Evolutionary conservation across 2,888 invertebrate genomes (phyloP), one percentile per base, ranked within the genome.

Genomic region (Lochmaea capreae): DNA sequence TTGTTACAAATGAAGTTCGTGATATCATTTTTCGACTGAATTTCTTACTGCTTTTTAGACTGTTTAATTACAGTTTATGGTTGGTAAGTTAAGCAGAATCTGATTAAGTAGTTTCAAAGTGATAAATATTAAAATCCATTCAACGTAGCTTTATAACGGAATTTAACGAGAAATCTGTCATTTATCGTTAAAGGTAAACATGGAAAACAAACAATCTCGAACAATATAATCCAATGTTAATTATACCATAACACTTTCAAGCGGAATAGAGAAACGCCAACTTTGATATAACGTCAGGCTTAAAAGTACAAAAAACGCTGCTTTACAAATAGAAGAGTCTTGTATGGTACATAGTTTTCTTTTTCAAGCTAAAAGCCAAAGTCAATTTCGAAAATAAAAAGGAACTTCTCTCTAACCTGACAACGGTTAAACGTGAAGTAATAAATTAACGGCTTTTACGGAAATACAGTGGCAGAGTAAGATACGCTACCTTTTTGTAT

Each of bases 211-310:
- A 67, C 67, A 66, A 72, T 61, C 62, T 72, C 57, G 52, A 72
- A 67, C 72, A 62, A 67, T 67, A 54, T 72, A 54, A 72, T 67
- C 67, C 67, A 52, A 62, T 67, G 67, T 67, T 72, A 67, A 72
- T 72, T 72, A 67, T 62, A 69, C 52, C 52, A 63, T 52, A 54
- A 54, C 52, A 69, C 63, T 62, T 63, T 69, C 69, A 69, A 52
- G 69, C 62, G 54, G 62, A 11, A 58, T 33, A 10, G 66, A 67
- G 43, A 67, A 58, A 58, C 58, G 58, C 18, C 54, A 58, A 67
- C 67, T 58, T 59, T 66, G 66, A 66, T 66, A 49, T 66, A 49
- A 18, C 42, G 39, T 42, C 46, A 12, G 10, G 43, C 43, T 67
- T 39, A 67, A 67, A 59, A 67, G 67, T 58, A 46, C 46, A 67